These are phyloP conservation scores for Pheucticus melanocephalus DNA, from an alignment of 2,113 vertebrate genomes.

Conservation along the genomic window DNA sequence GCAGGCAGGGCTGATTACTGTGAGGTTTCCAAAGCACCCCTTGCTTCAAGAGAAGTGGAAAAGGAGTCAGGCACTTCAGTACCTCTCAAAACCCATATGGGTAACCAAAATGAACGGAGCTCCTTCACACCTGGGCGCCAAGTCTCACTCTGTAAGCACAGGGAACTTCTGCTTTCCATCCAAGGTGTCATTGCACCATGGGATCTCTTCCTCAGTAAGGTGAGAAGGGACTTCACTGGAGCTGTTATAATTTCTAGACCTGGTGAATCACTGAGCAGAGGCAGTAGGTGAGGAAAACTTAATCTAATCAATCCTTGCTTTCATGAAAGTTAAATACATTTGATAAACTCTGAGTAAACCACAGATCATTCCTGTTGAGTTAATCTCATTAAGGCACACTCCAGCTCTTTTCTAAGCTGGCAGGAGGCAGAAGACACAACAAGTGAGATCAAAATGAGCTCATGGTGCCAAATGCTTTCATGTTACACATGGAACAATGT, in stretches of 20 bases:
- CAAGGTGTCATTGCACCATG: neutral
- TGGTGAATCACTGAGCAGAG: neutral
- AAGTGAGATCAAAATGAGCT: neutral
- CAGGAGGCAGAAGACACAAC: conserved; percentile 33
- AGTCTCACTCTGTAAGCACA: neutral
- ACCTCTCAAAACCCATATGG: rapidly evolving
- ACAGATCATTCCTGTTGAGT: neutral
- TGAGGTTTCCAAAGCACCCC: neutral
- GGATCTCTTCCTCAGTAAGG: neutral
- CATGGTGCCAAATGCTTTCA: neutral
- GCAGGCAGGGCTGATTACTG: neutral
- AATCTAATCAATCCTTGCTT: neutral
- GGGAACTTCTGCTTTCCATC: neutral
- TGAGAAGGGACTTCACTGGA: neutral
- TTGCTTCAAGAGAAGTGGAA: neutral
- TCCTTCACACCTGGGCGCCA: rapidly evolving
- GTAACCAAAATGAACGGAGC: neutral
- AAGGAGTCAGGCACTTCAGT: neutral
- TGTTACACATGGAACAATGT: neutral
- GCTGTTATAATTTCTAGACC: neutral
- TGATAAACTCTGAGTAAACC: neutral
- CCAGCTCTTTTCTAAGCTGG: conserved; percentile 1
- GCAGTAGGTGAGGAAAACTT: neutral
- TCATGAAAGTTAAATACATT: neutral
- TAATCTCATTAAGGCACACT: neutral